phyloP scores from a whole-genome alignment of 2,113 vertebrate genomes.

The Mirza zaza region DNA sequence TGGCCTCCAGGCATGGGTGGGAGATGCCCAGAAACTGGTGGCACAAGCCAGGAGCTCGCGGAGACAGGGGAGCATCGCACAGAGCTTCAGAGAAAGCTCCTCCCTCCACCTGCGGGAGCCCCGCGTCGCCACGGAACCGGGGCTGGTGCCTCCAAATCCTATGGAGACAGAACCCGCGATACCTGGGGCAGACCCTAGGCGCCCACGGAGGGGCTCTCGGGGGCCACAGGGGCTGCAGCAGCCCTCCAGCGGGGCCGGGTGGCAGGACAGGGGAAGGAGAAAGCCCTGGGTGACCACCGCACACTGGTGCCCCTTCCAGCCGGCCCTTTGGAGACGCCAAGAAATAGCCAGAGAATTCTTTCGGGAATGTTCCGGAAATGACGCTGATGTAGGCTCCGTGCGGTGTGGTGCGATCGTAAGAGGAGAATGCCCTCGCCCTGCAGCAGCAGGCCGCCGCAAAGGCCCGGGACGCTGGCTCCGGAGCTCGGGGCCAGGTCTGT shows the following conservation, averaged over 20 bases:
- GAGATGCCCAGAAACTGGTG: fast-evolving
- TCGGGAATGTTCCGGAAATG: neutral
- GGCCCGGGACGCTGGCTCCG: fast-evolving
- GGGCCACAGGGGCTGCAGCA: fast-evolving
- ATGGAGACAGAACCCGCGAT: fast-evolving
- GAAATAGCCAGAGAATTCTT: neutral
- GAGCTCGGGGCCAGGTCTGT: fast-evolving
- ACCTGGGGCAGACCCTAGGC: neutral
- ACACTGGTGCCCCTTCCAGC: fast-evolving
- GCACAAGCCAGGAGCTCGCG: neutral
- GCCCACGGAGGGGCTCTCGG: fast-evolving
- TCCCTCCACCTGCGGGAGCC: fast-evolving
- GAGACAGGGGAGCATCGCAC: too few species aligned
- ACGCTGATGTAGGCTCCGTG: fast-evolving
- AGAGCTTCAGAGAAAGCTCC: neutral
- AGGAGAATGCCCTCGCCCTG: fast-evolving
- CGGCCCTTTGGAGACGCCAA: neutral
- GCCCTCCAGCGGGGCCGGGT: fast-evolving
- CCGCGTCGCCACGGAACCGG: fast-evolving
- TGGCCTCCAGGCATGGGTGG: too few species aligned
- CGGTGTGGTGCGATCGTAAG: fast-evolving
- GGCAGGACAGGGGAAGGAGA: neutral
- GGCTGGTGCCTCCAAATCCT: fast-evolving
- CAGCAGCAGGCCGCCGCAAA: fast-evolving
- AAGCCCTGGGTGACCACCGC: fast-evolving